Base-by-base conservation (phyloP, 2,888 invertebrate species). In the Drosophila helvetica region DNA sequence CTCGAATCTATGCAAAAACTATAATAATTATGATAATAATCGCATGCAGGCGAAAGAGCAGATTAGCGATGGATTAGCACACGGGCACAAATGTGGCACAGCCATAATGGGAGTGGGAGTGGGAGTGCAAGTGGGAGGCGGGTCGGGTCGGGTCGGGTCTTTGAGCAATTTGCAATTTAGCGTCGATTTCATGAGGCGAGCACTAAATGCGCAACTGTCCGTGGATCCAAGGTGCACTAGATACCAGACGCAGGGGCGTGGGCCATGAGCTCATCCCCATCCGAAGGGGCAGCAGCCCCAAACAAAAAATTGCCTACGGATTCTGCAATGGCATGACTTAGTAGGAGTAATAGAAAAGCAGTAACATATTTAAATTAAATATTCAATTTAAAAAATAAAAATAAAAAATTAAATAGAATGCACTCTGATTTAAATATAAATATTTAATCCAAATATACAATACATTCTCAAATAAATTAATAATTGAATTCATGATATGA, bases 181-280 rank as follows among this genome's bases (percentile, higher is more conserved):
- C 73, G 77, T 45, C 50, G 73, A 73, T 80, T 79, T 80, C 62
- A 62, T 50, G 73, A 78, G 63, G 61, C 73, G 57, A 17, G 67
- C 80, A 57, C 79, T 79, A 79, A 79, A 78, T 75, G 75, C 75
- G 62, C 75, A 70, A 62, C 78, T 54, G 65, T 30, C 65, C 64
- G 67, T 74, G n/a, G 15, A 70, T 77, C 77, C 79, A 77, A 79
- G 80, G 80, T 79, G 79, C 77, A 64, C 79, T 59, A 77, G 77
- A 73, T 78, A 60, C 30, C 17, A 22, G 33, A 19, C 17, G 2
- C 38, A 38, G 15, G 2, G 38, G 38, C 38, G 38, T 38, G 1
- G n/a, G 15, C 38, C 38, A 38, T 38, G n/a, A 38, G 38, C 38
- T 38, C 38, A 38, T 38, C 33, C 15, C 15, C 15, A 15, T 2